Conservation (phyloP, 2,797 vertebrate genomes). For the Melanotaenia maccullochi region DNA sequence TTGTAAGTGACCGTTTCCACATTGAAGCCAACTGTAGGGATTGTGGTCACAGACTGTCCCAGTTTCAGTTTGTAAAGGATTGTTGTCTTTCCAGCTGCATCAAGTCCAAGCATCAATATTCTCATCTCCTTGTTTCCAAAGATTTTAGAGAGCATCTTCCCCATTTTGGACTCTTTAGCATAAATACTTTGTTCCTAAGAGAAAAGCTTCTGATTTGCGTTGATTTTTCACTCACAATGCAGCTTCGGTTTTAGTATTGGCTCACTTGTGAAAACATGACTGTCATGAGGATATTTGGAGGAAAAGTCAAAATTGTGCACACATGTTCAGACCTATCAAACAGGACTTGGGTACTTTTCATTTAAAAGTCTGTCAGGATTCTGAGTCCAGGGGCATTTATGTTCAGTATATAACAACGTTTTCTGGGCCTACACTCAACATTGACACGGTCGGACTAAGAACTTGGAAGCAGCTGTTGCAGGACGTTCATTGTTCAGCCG, state of each 20-base stretch:
- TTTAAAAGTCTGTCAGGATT: constrained; percentile 50
- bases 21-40: constrained; percentile 98
- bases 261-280: constrained; percentile 60
- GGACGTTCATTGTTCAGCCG: constrained; percentile 60
- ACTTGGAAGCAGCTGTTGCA: constrained; percentile 65
- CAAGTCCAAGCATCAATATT: constrained; percentile 99
- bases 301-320: constrained; percentile 49
- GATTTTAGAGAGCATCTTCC: constrained; percentile 98
- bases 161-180: constrained; percentile 89
- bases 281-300: constrained; percentile 17
- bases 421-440: constrained; percentile 65
- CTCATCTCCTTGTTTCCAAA: constrained; percentile 99
- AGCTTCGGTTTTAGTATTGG: constrained; percentile 41
- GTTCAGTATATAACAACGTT: constrained; percentile 61
- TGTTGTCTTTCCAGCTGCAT: constrained; percentile 98
- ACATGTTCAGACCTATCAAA: constrained; percentile 47
- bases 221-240: constrained; percentile 33
- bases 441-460: constrained; percentile 59
- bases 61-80: constrained; percentile 99
- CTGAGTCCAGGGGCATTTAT: constrained; percentile 48
- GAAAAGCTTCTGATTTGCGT: constrained; percentile 38
- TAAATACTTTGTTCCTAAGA: constrained; percentile 77
- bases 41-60: constrained; percentile 98
- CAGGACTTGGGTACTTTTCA: constrained; percentile 16
- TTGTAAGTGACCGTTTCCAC: constrained; percentile 99